Base-by-base conservation (phyloP, 2,888 invertebrate genomes). In the Lepeophtheirus nordmannii region DNA sequence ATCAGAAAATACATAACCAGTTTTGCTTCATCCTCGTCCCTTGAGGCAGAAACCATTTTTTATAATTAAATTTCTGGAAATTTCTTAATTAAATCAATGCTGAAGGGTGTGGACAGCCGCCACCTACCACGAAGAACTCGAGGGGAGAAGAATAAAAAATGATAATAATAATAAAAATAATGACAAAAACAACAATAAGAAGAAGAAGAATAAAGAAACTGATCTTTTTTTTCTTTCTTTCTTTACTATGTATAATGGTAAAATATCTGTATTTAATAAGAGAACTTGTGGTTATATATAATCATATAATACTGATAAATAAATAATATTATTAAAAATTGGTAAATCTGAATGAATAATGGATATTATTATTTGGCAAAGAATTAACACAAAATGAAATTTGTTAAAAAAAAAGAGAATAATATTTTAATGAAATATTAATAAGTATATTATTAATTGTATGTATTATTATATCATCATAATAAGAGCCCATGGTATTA, bases 51-150 rank as follows among this genome's bases (percentile, higher is more conserved):
- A 30, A 30, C 7, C 30, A 30, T 30, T 46, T 46, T 14, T 46
- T 46, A 46, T 46, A 46, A 46, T 46, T 46, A 46, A 46, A 46
- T 46, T 46, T 46, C 53, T 17, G 30, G 30, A 30, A 46, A 46
- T 14, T 46, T 46, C 53, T 46, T 46, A 46, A 46, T 46, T 46
- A 46, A 46, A 46, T 46, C 53, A 46, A 46, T 46, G 53, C 53
- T 30, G 30, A 30, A 30, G 30, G 30, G 30, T 30, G 30, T 30
- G 30, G 30, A 30, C 30, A 30, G 30, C 30, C 30, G 2, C 30
- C 7, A 30, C 30, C 30, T 30, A 30, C 30, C 30, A 30, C 30
- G 30, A 30, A 30, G 30, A 30, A 30, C 53, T 8, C n/a, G 14
- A 46, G 53, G 53, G 17, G 8, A 46, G 53, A 46, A 46, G 2